phyloP scores from a whole-genome alignment of 2,797 vertebrate genomes.

The Serranus cabrilla region DNA sequence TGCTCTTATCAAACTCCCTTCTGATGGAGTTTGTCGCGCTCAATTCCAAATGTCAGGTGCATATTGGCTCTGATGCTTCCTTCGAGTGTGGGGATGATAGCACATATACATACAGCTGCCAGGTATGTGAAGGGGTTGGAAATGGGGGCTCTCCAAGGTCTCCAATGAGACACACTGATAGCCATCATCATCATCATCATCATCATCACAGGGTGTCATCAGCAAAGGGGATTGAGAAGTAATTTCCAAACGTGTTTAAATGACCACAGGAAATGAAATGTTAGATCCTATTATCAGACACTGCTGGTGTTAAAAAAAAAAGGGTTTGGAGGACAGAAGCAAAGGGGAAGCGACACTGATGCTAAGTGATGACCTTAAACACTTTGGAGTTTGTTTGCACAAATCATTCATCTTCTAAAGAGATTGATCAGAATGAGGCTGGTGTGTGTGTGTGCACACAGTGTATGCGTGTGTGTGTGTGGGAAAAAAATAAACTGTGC shows the following conservation, averaged over 20 bases:
- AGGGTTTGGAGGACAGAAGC: slow-evolving; percentile 65
- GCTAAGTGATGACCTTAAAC: slow-evolving; percentile 77
- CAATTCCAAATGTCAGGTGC: slow-evolving; percentile 79
- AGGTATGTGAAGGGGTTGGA: slow-evolving; percentile 79
- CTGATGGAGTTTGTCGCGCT: slow-evolving; percentile 63
- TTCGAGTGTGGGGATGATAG: slow-evolving; percentile 76
- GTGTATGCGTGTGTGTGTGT: background rate
- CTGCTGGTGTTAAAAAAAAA: slow-evolving; percentile 46
- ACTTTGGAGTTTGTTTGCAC: slow-evolving; percentile 75
- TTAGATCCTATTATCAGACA: slow-evolving; percentile 72
- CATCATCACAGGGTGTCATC: slow-evolving; percentile 73
- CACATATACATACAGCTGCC: slow-evolving; percentile 84
- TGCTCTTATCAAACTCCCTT: slow-evolving; percentile 71
- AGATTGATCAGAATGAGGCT: slow-evolving; percentile 48
- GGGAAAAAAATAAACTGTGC: background rate
- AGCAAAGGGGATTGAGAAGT: slow-evolving; percentile 77
- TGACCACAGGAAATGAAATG: slow-evolving; percentile 80
- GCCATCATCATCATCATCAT: slow-evolving; percentile 80
- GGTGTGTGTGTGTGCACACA: background rate
- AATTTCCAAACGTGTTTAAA: slow-evolving; percentile 82
- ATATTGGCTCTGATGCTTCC: slow-evolving; percentile 78
- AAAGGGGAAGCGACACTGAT: slow-evolving; percentile 60
- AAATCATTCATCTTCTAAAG: slow-evolving; percentile 64
- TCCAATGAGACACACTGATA: slow-evolving; percentile 80
- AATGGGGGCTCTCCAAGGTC: slow-evolving; percentile 78